Evolutionary conservation across 2,113 vertebrate species (phyloP).

Genomic region (Dromas ardeola): DNA sequence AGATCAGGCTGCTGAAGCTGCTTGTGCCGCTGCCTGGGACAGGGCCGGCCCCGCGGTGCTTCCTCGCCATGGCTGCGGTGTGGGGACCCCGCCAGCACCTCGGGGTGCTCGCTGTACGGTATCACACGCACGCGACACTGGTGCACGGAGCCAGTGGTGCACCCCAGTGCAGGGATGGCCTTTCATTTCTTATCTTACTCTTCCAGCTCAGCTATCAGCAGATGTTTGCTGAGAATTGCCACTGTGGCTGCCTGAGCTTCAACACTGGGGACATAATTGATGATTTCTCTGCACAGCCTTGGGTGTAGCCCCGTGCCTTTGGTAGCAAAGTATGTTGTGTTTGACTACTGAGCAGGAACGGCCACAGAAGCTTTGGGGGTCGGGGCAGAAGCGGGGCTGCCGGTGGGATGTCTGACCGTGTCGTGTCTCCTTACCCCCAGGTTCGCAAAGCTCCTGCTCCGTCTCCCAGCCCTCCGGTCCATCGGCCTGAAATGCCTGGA

Average conservation of each 20-base stretch:
- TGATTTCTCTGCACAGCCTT: background rate
- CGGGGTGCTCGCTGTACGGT: accelerated
- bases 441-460: slow-evolving; percentile 95
- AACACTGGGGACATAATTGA: accelerated
- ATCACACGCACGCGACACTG: accelerated
- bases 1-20: background rate
- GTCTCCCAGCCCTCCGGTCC: slow-evolving; percentile 94
- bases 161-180: too few species aligned
- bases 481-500: slow-evolving; percentile 98
- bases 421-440: slow-evolving; percentile 45
- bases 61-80: accelerated
- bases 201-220: background rate
- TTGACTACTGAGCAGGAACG: background rate
- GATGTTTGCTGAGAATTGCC: background rate
- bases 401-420: background rate
- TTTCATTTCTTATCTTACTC: background rate
- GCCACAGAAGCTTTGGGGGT: too few species aligned
- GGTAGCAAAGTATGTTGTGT: background rate
- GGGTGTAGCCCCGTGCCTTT: background rate
- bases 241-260: background rate
- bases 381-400: accelerated
- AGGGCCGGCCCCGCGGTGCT: accelerated
- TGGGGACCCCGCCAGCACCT: background rate
- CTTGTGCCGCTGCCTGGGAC: accelerated
- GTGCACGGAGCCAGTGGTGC: background rate